phyloP scores from a whole-genome alignment of 92 coral and sea anemone species.

The Montipora capitata region DNA sequence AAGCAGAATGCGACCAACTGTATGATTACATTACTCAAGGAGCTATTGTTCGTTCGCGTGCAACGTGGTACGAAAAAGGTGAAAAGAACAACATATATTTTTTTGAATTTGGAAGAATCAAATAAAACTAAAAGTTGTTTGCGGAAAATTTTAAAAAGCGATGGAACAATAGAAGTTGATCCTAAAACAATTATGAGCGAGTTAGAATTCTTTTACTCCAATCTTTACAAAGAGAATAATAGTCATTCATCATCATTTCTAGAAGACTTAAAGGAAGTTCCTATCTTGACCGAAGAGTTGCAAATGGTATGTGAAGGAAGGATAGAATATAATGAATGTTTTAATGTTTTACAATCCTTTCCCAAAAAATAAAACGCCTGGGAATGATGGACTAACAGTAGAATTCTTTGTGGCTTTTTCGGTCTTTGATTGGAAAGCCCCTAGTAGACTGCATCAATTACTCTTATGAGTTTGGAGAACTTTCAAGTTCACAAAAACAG shows the following conservation, averaged over 20 bases:
- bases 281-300: neutral
- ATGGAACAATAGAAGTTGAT: conserved; percentile 27
- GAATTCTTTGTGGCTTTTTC: too few species aligned
- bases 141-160: conserved; percentile 15
- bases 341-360: too few species aligned
- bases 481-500: conserved; percentile 23
- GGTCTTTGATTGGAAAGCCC: conserved; percentile 10
- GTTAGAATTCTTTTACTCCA: conserved; percentile 18
- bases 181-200: conserved; percentile 28
- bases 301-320: too few species aligned
- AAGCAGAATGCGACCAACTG: neutral
- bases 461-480: conserved; percentile 48
- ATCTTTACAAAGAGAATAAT: neutral
- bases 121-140: too few species aligned
- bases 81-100: neutral
- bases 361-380: too few species aligned
- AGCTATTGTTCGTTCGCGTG: neutral
- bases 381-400: neutral
- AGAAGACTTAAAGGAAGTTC: conserved; percentile 23
- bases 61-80: neutral
- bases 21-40: conserved; percentile 19
- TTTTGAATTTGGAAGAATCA: too few species aligned
- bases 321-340: too few species aligned
- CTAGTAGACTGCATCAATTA: conserved; percentile 60
- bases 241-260: conserved; percentile 27